Evolutionary conservation across 2,888 invertebrate genomes (phyloP).

Genomic region (Melieria omissa): DNA sequence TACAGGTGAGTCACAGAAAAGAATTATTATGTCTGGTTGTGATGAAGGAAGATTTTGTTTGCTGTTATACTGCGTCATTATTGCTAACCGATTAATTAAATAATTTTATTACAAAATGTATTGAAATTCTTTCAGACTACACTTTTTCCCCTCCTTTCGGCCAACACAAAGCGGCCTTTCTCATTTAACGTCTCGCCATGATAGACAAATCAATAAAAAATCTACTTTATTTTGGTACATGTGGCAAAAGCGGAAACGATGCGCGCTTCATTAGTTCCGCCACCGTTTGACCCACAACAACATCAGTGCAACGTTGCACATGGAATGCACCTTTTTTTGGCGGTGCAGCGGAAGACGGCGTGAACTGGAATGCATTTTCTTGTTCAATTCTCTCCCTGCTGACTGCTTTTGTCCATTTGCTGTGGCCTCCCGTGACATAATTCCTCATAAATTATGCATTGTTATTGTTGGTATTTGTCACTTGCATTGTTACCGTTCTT

Average conservation of each 20-base stretch:
- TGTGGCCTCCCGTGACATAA: too few species aligned
- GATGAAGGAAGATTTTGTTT: too few species aligned
- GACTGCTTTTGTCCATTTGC: background rate
- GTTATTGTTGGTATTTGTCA: conserved; percentile 27
- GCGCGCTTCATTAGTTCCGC: conserved; percentile 25
- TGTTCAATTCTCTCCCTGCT: background rate
- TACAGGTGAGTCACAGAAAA: too few species aligned
- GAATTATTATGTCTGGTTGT: too few species aligned
- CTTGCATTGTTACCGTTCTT: conserved; percentile 15
- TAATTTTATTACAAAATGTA: too few species aligned
- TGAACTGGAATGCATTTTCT: background rate
- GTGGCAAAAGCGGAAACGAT: conserved; percentile 22
- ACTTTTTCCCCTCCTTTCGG: too few species aligned
- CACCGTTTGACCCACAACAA: background rate
- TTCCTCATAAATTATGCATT: conserved; percentile 23
- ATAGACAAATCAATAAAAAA: background rate
- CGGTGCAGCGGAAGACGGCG: background rate
- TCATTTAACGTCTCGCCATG: too few species aligned
- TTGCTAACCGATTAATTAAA: too few species aligned
- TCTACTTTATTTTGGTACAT: background rate
- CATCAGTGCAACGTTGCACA: background rate
- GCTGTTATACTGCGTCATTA: too few species aligned
- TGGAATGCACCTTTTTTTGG: background rate
- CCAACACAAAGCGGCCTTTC: too few species aligned
- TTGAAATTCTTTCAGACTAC: too few species aligned